Base-by-base conservation (phyloP, 2,113 vertebrate species). In the Rhabdornis inornatus region DNA sequence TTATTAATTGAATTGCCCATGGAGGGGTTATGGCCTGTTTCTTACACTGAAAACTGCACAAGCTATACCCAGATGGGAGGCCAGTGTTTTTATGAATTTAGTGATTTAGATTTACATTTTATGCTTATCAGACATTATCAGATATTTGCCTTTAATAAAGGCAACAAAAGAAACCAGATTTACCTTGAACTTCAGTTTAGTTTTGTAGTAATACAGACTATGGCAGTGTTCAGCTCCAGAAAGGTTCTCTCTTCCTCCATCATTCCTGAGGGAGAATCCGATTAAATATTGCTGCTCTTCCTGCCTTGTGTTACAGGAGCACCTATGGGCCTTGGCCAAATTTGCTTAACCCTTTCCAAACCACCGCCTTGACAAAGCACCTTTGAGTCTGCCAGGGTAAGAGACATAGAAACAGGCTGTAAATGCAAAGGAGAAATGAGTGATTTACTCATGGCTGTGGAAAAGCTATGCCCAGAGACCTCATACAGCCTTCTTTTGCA, bases 1-100 rank as follows among this genome's bases (percentile, higher is more conserved):
- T 90, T 92, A 92, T 83, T 89, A 93, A 93, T 82, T 86, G 53
- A 42, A 35, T 68, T 89, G 87, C 44, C 77, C 83, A 16, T 55
- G 69, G 64, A 90, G 37, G 52, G 37, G 53, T 83, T 89, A 69
- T 47, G 37, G 56, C 64, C 68, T 33, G 16, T 40, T 92, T 72
- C 57, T 57, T 81, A 45, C 60, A 39, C 53, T 71, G 57, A 81
- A 78, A 92, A 47, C 37, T 75, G 35, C 52, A 71, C 44, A 89
- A 68, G 52, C 24, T 89, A 16, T 71, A 78, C 69, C 40, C 74
- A 91, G 7, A 31, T 52, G 24, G 22, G 35, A 77, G 37, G 63
- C 18, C 31, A 78, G 13, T 63, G 66, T 90, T 80, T 66, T 81
- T 69, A 66, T 22, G 44, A 88, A 77, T 91, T 31, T 52, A 70